Percentiles rank a stretch among this genome's conserved stretches.
These are phyloP conservation scores for Xylocopa sonorina DNA, from an alignment of 1,140 invertebrate genomes.

Conservation along the genomic window DNA sequence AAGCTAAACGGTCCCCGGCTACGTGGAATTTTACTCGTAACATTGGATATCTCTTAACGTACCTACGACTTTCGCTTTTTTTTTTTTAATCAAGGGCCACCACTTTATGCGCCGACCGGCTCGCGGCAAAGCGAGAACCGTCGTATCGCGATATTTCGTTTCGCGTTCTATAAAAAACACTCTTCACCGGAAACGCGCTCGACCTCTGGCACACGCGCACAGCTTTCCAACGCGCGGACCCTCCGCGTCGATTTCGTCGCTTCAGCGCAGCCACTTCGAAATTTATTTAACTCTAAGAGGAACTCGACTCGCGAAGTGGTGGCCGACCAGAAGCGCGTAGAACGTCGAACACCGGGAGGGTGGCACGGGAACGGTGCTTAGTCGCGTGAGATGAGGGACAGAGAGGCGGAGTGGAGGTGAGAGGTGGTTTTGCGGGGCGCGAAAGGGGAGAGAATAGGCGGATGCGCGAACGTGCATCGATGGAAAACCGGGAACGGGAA, in stretches of 20 bases:
- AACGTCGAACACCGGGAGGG: not conserved
- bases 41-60: constrained; percentile 33
- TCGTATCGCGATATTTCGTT: not conserved
- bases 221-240: not conserved
- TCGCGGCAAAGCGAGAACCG: not conserved
- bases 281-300: constrained; percentile 72
- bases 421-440: constrained; percentile 16
- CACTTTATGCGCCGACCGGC: too few species aligned
- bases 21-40: constrained; percentile 9
- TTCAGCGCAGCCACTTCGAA: constrained; percentile 36
- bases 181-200: not conserved
- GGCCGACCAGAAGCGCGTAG: constrained; percentile 32
- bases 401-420: too few species aligned
- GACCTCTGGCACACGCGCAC: not conserved
- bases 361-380: not conserved
- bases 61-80: not conserved
- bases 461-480: constrained; percentile 22
- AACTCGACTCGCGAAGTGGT: constrained; percentile 36
- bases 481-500: constrained; percentile 14
- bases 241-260: constrained; percentile 53
- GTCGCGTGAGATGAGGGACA: not conserved
- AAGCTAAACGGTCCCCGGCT: not conserved
- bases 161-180: not conserved
- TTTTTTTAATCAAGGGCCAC: constrained; percentile 31
- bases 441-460: constrained; percentile 17